Evolutionary conservation across 2,888 invertebrate species (phyloP).

Genomic region (Lycocerus yunnanus): DNA sequence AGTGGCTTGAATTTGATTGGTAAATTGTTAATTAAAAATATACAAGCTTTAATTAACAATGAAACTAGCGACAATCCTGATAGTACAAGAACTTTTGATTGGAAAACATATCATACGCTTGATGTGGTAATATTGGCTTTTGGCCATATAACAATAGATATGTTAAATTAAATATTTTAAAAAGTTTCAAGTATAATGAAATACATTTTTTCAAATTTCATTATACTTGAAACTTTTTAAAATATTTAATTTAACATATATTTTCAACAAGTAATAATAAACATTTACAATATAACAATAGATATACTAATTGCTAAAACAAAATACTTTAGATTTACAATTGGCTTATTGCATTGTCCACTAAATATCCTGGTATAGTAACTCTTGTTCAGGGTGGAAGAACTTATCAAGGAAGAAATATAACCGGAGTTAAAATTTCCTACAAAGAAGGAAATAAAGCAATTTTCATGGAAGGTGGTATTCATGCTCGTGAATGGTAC

Average conservation of each 20-base stretch:
- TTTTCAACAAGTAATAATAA: too few relatives aligned
- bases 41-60: not conserved
- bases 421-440: slow-evolving; percentile 59
- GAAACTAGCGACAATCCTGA: not conserved
- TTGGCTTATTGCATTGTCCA: not conserved
- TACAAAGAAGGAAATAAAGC: slow-evolving; percentile 56
- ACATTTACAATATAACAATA: too few relatives aligned
- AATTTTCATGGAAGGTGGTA: slow-evolving; percentile 61
- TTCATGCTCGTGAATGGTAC: slow-evolving; percentile 53
- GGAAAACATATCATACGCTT: not conserved
- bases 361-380: not conserved
- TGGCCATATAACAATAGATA: too few relatives aligned
- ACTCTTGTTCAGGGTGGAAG: slow-evolving; percentile 55
- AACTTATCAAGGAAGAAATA: slow-evolving; percentile 62
- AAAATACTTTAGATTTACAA: not conserved
- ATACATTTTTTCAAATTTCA: too few relatives aligned
- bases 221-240: too few relatives aligned
- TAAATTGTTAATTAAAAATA: not conserved
- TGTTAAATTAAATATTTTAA: too few relatives aligned
- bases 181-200: too few relatives aligned
- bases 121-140: not conserved
- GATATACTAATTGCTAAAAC: not conserved
- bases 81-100: not conserved
- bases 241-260: too few relatives aligned
- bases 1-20: not conserved